These are phyloP conservation scores for Taxidea taxus DNA, from an alignment of 2,113 vertebrate species.

Conservation along the genomic window DNA sequence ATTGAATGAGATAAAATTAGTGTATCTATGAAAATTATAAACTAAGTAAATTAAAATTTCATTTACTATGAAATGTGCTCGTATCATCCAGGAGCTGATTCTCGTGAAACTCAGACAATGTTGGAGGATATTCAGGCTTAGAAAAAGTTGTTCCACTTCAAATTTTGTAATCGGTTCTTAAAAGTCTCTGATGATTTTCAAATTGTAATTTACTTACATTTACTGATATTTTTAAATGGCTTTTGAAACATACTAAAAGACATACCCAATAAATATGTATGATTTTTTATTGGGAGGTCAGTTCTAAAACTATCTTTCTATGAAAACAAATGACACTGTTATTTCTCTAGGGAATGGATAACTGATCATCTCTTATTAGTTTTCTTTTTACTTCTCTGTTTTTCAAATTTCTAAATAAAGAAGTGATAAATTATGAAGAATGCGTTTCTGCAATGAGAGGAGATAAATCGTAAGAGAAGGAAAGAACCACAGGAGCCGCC, in stretches of 20 bases:
- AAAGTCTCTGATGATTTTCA: neutral
- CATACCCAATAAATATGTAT: neutral
- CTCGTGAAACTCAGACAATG: too few species aligned
- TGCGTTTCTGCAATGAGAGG: neutral
- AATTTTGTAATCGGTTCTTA: neutral
- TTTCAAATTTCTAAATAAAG: neutral
- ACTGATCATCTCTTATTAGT: neutral
- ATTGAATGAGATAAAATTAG: neutral
- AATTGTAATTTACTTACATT: neutral
- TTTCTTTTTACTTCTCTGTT: neutral
- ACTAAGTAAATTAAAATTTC: neutral
- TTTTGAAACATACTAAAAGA: neutral
- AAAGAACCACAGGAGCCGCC: neutral
- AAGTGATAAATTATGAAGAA: neutral
- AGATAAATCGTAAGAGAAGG: neutral
- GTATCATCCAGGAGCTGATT: neutral
- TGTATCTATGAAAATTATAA: neutral
- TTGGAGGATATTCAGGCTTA: neutral
- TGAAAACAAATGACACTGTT: neutral
- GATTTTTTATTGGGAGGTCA: neutral
- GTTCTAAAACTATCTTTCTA: neutral
- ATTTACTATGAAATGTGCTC: neutral
- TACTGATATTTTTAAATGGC: neutral
- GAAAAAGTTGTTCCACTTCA: neutral
- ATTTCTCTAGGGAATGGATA: neutral